Evolutionary conservation across 1,140 invertebrate species (phyloP), one percentile per base, ranked within the genome.

Genomic region (Penaeus indicus): DNA sequence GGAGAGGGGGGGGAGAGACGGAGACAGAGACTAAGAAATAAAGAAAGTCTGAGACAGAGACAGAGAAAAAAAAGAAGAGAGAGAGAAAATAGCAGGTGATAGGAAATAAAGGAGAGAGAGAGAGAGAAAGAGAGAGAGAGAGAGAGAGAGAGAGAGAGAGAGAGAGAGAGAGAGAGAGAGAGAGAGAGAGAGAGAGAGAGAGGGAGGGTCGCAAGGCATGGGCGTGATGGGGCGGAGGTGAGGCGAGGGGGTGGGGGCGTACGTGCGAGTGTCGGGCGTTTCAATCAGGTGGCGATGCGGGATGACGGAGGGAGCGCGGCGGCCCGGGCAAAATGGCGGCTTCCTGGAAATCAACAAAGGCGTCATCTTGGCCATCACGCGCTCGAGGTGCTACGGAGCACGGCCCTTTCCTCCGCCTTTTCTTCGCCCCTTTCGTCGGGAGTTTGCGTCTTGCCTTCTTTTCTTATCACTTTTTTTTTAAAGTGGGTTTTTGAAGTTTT

Each of bases 271-370:
- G 77, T 79, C 77, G 54, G 38, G 77, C 13, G 42, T 19, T 79
- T 79, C 54, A 42, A 79, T 22, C 54, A 42, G 54, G 38, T 11
- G 21, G 77, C 38, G 77, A 79, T 22, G 77, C 77, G 54, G 54
- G 77, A 79, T 79, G 77, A 79, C 77, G 77, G 32, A 42, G 77
- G 77, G 18, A 54, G 11, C 27, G 77, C 22, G 77, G 18, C 77
- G 77, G 77, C 18, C 54, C 25, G 81, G 64, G 81, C 81, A 83
- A 83, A 83, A 83, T 83, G 81, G 81, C 81, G 62, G 81, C 81
- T 83, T 83, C 81, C 81, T 63, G 62, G 81, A 83, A 83, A 32
- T 64, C 60, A 83, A 83, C 81, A 83, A 83, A 64, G 62, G 81
- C 81, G 27, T 83, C 81, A 83, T 83, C 62, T 83, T 32, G 81